A percentile compares a stretch with the other conserved stretches of the same genome.
Conservation (phyloP, 2,113 vertebrate species). For the Mastomys natalensis region DNA sequence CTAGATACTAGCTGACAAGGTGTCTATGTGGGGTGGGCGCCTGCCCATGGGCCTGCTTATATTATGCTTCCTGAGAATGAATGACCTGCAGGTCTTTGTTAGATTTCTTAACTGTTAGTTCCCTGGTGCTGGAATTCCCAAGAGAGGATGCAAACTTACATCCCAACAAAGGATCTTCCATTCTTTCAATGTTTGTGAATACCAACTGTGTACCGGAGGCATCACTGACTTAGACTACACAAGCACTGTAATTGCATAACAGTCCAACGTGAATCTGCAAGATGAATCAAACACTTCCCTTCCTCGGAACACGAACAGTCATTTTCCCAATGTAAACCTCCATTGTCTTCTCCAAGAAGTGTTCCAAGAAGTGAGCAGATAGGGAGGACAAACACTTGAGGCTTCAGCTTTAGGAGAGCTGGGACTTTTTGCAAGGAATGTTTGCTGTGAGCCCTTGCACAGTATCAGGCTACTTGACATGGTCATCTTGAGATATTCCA, state of each 20-base stretch:
- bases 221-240: background rate
- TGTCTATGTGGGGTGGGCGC: background rate
- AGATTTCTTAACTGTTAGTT: conserved; percentile 31
- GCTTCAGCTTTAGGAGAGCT: background rate
- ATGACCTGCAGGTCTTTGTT: background rate
- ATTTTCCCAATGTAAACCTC: background rate
- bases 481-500: background rate
- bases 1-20: background rate
- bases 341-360: background rate
- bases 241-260: background rate
- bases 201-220: background rate
- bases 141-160: background rate
- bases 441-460: background rate
- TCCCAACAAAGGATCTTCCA: background rate
- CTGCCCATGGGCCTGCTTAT: background rate
- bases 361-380: background rate
- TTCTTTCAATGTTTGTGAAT: background rate
- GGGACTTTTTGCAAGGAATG: background rate
- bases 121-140: conserved; percentile 16
- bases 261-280: background rate
- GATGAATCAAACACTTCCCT: background rate
- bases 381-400: background rate
- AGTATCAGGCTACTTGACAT: background rate
- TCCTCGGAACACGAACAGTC: background rate
- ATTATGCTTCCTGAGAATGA: background rate